These are phyloP conservation scores for Rhagoletis pomonella DNA, from an alignment of 1,140 invertebrate species.

Conservation along the genomic window DNA sequence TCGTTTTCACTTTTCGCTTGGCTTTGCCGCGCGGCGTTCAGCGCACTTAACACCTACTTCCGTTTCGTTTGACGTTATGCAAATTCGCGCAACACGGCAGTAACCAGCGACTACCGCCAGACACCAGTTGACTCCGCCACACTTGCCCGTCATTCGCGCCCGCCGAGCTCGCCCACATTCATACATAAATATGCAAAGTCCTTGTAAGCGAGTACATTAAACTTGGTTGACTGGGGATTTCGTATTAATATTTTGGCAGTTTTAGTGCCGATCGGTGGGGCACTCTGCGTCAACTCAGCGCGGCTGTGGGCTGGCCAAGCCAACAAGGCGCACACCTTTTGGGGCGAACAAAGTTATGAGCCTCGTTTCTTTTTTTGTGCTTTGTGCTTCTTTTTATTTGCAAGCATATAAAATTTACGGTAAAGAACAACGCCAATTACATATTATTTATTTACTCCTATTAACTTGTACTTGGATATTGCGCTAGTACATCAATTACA, in stretches of 20 bases:
- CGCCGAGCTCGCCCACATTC: neutral
- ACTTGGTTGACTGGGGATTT: neutral
- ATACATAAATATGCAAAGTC: neutral
- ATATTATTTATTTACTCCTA: slow-evolving; percentile 40
- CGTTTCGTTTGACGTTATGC: slow-evolving; percentile 44
- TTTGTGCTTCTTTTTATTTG: neutral
- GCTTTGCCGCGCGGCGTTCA: slow-evolving; percentile 11
- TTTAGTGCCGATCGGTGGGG: slow-evolving; percentile 8
- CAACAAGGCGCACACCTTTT: neutral
- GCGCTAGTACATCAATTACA: slow-evolving; percentile 33
- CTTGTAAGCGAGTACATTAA: neutral
- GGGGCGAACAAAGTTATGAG: neutral
- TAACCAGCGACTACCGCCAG: slow-evolving; percentile 13
- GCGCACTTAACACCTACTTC: slow-evolving; percentile 37
- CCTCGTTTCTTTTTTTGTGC: neutral
- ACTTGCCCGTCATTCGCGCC: neutral
- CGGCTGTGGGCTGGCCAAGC: neutral
- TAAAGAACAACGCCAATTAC: neutral
- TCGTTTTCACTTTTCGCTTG: neutral
- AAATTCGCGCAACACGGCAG: slow-evolving; percentile 31
- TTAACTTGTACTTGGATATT: slow-evolving; percentile 32
- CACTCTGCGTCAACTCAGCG: neutral
- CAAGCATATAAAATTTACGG: neutral
- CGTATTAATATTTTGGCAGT: slow-evolving; percentile 28
- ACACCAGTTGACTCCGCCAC: slow-evolving; percentile 31